Evolutionary conservation across 2,113 vertebrate genomes (phyloP), one percentile per base, ranked within the genome.

Genomic region (Cebus imitator): DNA sequence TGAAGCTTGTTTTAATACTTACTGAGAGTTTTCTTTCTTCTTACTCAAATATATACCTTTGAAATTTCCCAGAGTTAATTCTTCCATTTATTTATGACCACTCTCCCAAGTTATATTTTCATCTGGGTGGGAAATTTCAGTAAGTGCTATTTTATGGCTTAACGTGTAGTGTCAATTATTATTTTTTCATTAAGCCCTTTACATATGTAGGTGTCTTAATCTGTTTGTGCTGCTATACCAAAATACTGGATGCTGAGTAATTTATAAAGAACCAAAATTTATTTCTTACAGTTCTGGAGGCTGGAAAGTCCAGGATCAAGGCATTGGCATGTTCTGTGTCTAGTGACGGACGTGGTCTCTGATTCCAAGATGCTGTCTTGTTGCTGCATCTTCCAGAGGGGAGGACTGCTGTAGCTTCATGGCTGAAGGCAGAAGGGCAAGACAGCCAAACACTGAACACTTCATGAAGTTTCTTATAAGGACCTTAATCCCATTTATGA

Each of bases 141-240:
- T 94, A 84, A 89, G 52, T 75, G 68, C 43, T 83, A 83, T 79
- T 97, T 93, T 93, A 78, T 79, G 61, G 27, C 58, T 93, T 80
- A 79, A 27, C 68, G n/a, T 90, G 43, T 9, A 73, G 87, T 79
- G 40, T 61, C 68, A 45, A 75, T 91, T n/a, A 68, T 76, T 86
- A 78, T 75, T 86, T 93, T 91, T 85, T 94, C 58, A 48, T 64
- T 45, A 93, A 68, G 25, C 3, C 57, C 40, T 91, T 94, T 75
- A 32, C 5, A n/a, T 73, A 79, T 84, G n/a, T 75, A 84, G 40
- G 18, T 57, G 20, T 82, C 18, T 70, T 81, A 70, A 32, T 68
- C 35, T 23, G 18, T 52, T 20, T 66, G 25, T 40, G 12, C 12
- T 81, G n/a, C 25, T 35, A 32, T 43, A 23, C 17, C 48, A 52